Base-by-base conservation (phyloP, 2,888 invertebrate genomes). In the Ypsolopha scabrella region DNA sequence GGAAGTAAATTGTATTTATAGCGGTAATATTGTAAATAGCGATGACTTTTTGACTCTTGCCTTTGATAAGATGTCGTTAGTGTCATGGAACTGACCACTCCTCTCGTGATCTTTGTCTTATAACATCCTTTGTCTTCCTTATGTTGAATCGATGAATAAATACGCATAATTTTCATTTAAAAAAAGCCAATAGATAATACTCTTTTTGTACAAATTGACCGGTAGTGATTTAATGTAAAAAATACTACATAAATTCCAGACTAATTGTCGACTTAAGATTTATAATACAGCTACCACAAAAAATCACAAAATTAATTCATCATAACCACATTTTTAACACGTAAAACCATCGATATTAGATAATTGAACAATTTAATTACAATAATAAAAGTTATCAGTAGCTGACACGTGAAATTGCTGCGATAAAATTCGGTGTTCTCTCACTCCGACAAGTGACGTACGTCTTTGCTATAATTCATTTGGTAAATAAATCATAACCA, bases 401-500 rank as follows among this genome's bases (percentile, higher is more conserved):
- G 71, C 76, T 62, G 65, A 75, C 78, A 78, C 75, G 77, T 77
- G 77, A 81, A 78, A 81, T 76, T 72, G 70, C 70, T 67, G 72
- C 77, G 78, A 80, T 71, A 79, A 78, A 73, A 67, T 68, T 69
- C 65, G 65, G 67, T 64, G 67, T 61, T 79, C 78, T 67, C 77
- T 58, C 71, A 80, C 79, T 74, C 71, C 64, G 65, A 62, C 68
- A 24, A 24, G 61, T 61, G 39, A 65, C 48, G 44, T 71, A 75
- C 78, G 80, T 74, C 72, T 73, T 75, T 74, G 70, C 70, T 73
- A 79, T 83, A 83, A 81, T 75, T 83, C 81, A 83, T 80, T 70
- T 68, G 61, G 72, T 72, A 75, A 80, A 85, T 86, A 85, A 86
- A 86, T 86, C 86, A 86, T 83, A 83, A 76, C 75, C 75, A 79